Evolutionary conservation across 2,888 invertebrate species (phyloP).

Genomic region (Macaria liturata): DNA sequence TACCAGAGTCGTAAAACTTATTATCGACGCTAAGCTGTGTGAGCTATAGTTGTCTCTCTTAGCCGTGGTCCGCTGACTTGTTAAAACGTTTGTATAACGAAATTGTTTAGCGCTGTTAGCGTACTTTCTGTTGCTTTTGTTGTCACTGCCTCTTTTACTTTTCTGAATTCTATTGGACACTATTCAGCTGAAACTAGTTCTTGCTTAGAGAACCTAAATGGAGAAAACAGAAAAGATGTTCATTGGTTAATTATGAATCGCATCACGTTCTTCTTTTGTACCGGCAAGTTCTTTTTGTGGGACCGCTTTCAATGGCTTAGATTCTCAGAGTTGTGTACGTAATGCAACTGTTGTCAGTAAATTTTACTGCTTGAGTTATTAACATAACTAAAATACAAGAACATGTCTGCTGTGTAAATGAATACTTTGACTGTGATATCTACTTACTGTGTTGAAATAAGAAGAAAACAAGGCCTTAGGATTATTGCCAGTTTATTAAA

Average conservation of each 20-base stretch:
- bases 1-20: constrained; percentile 34
- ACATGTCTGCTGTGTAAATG: too few species aligned
- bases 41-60: constrained; percentile 21
- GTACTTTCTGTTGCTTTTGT: constrained; percentile 48
- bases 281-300: constrained; percentile 10
- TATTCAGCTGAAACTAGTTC: constrained; percentile 22
- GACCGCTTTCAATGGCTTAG: constrained; percentile 23
- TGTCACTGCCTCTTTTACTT: constrained; percentile 25
- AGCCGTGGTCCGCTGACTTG: constrained; percentile 54
- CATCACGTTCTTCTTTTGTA: constrained; percentile 19
- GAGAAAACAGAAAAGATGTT: constrained; percentile 13
- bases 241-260: constrained; percentile 14
- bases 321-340: constrained; percentile 18
- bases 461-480: too few species aligned
- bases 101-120: constrained; percentile 52
- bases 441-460: too few species aligned
- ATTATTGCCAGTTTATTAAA: too few species aligned
- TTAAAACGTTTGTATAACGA: constrained; percentile 59
- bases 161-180: constrained; percentile 20
- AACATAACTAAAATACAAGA: background rate
- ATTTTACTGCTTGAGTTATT: constrained; percentile 1
- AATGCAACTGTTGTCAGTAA: constrained; percentile 5
- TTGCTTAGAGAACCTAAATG: constrained; percentile 11
- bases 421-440: too few species aligned
- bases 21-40: constrained; percentile 34